phyloP scores from a whole-genome alignment of 2,888 invertebrate genomes.

The Pinctada fucata region DNA sequence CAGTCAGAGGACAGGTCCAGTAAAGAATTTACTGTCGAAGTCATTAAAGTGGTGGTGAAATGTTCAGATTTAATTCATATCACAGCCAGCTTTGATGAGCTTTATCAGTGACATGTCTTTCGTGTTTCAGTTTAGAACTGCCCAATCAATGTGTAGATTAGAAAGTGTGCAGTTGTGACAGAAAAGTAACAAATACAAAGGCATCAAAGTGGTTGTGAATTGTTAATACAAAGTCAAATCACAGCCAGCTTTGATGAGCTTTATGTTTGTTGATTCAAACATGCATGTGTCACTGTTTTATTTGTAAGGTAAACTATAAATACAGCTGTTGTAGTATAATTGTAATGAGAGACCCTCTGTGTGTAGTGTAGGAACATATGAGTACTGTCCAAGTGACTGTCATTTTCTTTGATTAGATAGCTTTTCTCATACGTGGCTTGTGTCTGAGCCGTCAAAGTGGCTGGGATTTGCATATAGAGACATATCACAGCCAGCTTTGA shows the following conservation, averaged over 20 bases:
- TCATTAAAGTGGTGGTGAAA: slow-evolving; percentile 57
- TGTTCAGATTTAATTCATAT: slow-evolving; percentile 60
- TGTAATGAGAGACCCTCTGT: too few relatives aligned
- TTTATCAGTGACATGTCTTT: slow-evolving; percentile 9
- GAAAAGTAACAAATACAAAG: not conserved
- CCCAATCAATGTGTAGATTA: not conserved
- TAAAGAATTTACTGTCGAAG: not conserved
- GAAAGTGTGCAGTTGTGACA: not conserved
- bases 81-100: slow-evolving; percentile 76
- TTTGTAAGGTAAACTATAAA: too few relatives aligned
- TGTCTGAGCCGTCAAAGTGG: slow-evolving; percentile 38
- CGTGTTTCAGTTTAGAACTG: not conserved
- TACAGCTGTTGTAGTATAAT: too few relatives aligned
- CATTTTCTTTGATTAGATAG: too few relatives aligned
- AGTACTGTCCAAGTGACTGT: too few relatives aligned
- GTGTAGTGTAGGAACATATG: too few relatives aligned
- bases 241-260: slow-evolving; percentile 94
- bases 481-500: slow-evolving; percentile 99
- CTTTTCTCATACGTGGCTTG: too few relatives aligned
- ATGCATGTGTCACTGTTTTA: too few relatives aligned
- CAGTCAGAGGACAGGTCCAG: not conserved
- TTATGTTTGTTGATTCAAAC: not conserved
- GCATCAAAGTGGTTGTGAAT: slow-evolving; percentile 42
- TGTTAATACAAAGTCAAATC: slow-evolving; percentile 83
- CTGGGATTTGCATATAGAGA: slow-evolving; percentile 70